phyloP scores from a whole-genome alignment of 1,140 invertebrate genomes.

The Trachymyrmex cornetzi region DNA sequence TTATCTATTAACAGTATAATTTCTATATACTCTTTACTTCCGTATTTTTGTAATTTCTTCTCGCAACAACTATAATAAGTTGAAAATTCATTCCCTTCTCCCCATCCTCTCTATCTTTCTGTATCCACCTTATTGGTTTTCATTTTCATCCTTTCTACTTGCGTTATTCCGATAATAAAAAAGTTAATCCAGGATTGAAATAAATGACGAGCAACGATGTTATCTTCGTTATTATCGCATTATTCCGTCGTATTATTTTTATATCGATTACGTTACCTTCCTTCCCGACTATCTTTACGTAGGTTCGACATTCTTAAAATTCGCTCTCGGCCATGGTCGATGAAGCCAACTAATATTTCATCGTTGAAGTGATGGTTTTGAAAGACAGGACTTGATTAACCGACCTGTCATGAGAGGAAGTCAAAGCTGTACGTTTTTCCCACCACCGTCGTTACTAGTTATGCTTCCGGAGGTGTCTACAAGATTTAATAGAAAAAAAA shows the following conservation, averaged over 20 bases:
- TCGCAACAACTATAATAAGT: not conserved
- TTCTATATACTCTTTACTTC: not conserved
- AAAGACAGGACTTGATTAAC: conserved; percentile 59
- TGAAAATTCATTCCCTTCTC: not conserved
- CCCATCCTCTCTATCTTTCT: not conserved
- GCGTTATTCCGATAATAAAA: not conserved
- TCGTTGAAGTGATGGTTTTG: conserved; percentile 39
- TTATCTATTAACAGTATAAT: conserved; percentile 29
- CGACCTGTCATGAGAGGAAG: conserved; percentile 49
- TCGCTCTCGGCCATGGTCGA: conserved; percentile 23
- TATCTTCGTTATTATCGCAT: not conserved
- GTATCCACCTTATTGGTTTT: too few species aligned
- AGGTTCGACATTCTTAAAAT: conserved; percentile 50
- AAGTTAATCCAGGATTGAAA: conserved; percentile 19
- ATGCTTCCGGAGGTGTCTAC: conserved; percentile 33
- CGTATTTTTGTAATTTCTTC: not conserved
- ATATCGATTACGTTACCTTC: conserved; percentile 6
- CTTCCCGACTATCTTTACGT: not conserved
- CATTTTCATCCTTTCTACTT: not conserved
- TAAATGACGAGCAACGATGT: not conserved
- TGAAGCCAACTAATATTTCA: conserved; percentile 57
- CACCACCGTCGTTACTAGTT: conserved; percentile 24
- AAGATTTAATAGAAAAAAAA: conserved; percentile 45
- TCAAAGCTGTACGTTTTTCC: conserved; percentile 35
- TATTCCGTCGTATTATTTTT: conserved; percentile 35